phyloP scores from a whole-genome alignment of 92 coral and sea anemone genomes.

The Heteractis magnifica region DNA sequence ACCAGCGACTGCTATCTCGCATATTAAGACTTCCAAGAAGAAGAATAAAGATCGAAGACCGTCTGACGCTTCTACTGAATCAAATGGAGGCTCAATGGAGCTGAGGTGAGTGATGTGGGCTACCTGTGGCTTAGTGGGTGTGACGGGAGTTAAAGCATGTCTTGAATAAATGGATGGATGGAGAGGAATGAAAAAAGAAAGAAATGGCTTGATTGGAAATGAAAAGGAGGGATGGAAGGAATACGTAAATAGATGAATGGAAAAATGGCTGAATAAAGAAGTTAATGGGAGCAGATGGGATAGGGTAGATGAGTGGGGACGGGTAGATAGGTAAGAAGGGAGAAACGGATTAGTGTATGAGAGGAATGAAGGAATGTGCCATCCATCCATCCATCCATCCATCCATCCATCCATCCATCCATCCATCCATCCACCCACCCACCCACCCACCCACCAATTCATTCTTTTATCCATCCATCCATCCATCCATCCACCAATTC shows the following conservation, averaged over 20 bases:
- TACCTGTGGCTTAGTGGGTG: background rate
- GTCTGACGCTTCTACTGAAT: conserved; percentile 51
- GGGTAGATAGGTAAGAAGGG: background rate
- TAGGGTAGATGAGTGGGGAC: background rate
- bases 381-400: too few species aligned
- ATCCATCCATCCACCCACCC: too few species aligned
- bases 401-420: too few species aligned
- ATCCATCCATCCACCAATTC: too few species aligned
- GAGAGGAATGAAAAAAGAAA: too few species aligned
- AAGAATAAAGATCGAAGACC: conserved; percentile 47
- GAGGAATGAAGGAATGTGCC: background rate
- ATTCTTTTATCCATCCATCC: too few species aligned
- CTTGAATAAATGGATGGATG: background rate
- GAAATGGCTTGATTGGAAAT: too few species aligned
- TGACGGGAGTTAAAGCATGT: too few species aligned
- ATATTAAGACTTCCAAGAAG: conserved; percentile 53
- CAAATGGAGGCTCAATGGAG: conserved; percentile 74
- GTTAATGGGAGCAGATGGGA: too few species aligned
- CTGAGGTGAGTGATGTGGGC: conserved; percentile 50
- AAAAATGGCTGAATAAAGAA: background rate
- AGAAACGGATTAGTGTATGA: background rate
- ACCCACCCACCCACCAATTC: too few species aligned
- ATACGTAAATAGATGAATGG: background rate
- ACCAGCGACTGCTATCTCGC: conserved; percentile 58
- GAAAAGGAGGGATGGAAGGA: too few species aligned